Conservation (phyloP, 2,113 vertebrate species). For the Speoplatyrhinus poulsoni region DNA sequence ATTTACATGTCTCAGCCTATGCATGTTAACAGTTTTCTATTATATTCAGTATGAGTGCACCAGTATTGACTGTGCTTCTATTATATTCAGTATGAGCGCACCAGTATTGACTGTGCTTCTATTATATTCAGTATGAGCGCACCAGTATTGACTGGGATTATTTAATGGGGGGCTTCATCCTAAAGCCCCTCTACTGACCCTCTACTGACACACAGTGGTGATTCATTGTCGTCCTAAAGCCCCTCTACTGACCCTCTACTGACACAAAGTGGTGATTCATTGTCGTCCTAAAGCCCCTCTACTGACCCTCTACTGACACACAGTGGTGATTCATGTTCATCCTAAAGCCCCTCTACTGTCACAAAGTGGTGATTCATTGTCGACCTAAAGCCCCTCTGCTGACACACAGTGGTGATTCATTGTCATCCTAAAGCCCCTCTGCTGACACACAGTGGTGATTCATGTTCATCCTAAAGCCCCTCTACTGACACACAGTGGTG, state of each 20-base stretch:
- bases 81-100: constrained; percentile 44
- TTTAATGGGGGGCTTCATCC: too few relatives aligned
- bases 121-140: constrained; percentile 43
- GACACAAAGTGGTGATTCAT: too few relatives aligned
- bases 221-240: too few relatives aligned
- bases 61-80: constrained; percentile 30
- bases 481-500: background rate
- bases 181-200: too few relatives aligned
- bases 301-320: background rate
- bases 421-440: background rate
- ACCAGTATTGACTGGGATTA: constrained; percentile 14
- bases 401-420: background rate
- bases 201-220: too few relatives aligned
- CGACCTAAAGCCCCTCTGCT: background rate
- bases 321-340: too few relatives aligned
- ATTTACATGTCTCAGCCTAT: constrained; percentile 37
- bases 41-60: constrained; percentile 42
- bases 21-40: constrained; percentile 51
- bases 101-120: constrained; percentile 31
- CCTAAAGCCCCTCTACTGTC: background rate
- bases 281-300: too few relatives aligned
- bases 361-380: background rate
- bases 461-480: too few relatives aligned
- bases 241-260: too few relatives aligned
- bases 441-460: background rate